Conservation (phyloP, 2,888 invertebrate genomes). For the Drymonia ruficornis region DNA sequence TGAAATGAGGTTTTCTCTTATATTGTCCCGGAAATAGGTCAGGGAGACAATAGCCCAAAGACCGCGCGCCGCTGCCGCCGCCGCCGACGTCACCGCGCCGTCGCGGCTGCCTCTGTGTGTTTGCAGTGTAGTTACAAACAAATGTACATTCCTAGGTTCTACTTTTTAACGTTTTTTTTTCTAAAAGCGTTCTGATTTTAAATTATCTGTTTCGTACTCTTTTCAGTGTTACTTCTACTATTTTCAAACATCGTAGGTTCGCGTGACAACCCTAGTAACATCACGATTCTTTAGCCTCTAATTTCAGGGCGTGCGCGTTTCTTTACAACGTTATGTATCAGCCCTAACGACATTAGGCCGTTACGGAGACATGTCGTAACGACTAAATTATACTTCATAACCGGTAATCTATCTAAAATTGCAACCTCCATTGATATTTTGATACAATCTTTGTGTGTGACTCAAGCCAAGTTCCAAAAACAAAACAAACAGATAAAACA, state of each 20-base stretch:
- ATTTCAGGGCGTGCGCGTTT: constrained; percentile 47
- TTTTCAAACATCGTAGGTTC: too few relatives aligned
- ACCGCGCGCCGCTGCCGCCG: constrained; percentile 40
- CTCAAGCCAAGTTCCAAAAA: background rate
- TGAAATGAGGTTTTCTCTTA: constrained; percentile 42
- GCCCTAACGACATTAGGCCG: constrained; percentile 45
- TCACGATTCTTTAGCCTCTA: constrained; percentile 61
- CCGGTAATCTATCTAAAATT: constrained; percentile 46
- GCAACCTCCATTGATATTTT: background rate
- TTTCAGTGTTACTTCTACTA: too few relatives aligned
- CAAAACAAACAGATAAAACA: constrained; percentile 7
- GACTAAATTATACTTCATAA: constrained; percentile 42
- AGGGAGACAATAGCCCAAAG: constrained; percentile 63
- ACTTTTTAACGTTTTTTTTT: too few relatives aligned
- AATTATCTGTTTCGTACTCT: too few relatives aligned
- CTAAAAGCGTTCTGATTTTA: too few relatives aligned
- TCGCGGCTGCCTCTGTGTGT: background rate
- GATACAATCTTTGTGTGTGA: background rate
- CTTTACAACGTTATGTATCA: constrained; percentile 38
- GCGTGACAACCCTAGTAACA: constrained; percentile 28
- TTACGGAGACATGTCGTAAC: constrained; percentile 40
- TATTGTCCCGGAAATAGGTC: constrained; percentile 68
- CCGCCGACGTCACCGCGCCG: background rate
- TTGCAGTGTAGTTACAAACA: background rate
- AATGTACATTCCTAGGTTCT: too few relatives aligned